Evolutionary conservation across 2,888 invertebrate species (phyloP).

Genomic region (Gnatocerus cornutus): DNA sequence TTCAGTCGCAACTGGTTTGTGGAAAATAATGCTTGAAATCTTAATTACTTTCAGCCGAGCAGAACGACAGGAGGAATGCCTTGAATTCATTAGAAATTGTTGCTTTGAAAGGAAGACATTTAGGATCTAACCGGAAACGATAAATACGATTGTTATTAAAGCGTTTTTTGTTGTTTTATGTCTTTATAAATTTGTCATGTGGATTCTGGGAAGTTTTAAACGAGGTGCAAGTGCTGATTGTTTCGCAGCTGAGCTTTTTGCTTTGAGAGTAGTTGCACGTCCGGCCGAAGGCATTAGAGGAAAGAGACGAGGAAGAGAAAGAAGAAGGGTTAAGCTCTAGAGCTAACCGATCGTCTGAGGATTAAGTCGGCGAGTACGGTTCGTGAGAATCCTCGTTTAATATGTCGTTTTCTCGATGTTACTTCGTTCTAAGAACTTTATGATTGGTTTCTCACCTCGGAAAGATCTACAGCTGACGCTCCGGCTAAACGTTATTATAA

Average conservation of each 20-base stretch:
- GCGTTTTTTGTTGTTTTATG: constrained; percentile 9
- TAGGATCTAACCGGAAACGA: constrained; percentile 16
- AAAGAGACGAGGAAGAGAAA: constrained; percentile 22
- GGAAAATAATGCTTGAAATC: constrained; percentile 42
- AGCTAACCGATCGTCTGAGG: constrained; percentile 49
- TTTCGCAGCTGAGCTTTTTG: constrained; percentile 19
- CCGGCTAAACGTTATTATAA: constrained; percentile 53
- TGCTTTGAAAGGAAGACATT: constrained; percentile 23
- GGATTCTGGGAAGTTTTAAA: constrained; percentile 10
- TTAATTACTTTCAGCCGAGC: constrained; percentile 41
- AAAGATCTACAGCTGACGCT: constrained; percentile 51
- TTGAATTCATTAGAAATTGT: constrained; percentile 34
- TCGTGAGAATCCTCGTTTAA: constrained; percentile 53
- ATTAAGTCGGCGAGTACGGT: constrained; percentile 45
- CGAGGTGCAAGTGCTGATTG: constrained; percentile 29
- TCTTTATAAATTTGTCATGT: constrained; percentile 27
- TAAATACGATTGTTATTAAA: constrained; percentile 16
- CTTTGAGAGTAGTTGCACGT: constrained; percentile 43
- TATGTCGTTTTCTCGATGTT: constrained; percentile 55
- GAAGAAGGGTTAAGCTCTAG: constrained; percentile 43
- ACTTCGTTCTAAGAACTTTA: constrained; percentile 55
- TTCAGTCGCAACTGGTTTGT: constrained; percentile 41
- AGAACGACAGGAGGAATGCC: constrained; percentile 39
- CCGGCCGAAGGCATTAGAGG: constrained; percentile 19
- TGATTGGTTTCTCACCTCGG: constrained; percentile 56